Conservation (phyloP, 2,113 vertebrate genomes). For the Merops nubicus region DNA sequence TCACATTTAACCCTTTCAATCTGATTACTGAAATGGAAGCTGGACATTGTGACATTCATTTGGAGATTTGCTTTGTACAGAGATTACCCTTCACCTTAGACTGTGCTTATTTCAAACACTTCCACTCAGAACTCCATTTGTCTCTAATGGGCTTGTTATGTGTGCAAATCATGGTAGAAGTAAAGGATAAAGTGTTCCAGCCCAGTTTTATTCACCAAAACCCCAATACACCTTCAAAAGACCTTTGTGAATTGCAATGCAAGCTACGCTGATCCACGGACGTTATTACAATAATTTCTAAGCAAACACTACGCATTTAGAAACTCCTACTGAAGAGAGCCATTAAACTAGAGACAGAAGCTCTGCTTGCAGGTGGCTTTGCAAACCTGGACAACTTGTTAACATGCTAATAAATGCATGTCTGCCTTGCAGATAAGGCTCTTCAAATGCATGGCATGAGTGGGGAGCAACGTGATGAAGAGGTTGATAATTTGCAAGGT, state of each 20-base stretch:
- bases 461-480: neutral
- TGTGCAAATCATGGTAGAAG: neutral
- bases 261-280: neutral
- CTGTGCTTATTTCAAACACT: neutral
- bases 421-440: conserved; percentile 8
- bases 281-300: neutral
- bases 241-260: neutral
- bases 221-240: neutral
- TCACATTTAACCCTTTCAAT: neutral
- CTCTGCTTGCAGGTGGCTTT: neutral
- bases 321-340: neutral
- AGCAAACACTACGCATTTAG: neutral
- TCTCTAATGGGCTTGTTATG: neutral
- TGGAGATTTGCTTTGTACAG: neutral
- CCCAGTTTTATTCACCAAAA: neutral
- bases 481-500: neutral
- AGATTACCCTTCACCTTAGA: too few species aligned
- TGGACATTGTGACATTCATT: neutral
- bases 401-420: conserved; percentile 29
- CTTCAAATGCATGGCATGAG: neutral
- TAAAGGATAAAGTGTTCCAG: neutral
- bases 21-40: neutral
- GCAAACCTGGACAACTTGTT: neutral
- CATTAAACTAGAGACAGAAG: neutral
- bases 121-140: neutral